These are phyloP conservation scores for Anastatus disparis DNA, from an alignment of 1,140 invertebrate genomes.

Conservation along the genomic window DNA sequence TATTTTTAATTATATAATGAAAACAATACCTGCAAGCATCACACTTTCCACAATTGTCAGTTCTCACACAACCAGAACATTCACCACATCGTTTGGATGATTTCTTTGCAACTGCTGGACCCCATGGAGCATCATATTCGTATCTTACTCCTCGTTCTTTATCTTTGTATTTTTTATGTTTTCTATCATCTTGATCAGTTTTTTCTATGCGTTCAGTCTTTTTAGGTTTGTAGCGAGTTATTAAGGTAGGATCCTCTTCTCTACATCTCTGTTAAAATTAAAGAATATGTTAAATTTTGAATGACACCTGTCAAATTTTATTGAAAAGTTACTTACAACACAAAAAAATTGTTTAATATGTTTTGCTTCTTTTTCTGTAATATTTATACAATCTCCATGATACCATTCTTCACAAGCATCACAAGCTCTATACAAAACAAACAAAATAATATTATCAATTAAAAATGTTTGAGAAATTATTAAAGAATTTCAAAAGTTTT, in stretches of 20 bases:
- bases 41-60: constrained; percentile 88
- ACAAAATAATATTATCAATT: constrained; percentile 34
- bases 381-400: constrained; percentile 96
- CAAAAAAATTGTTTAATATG: constrained; percentile 95
- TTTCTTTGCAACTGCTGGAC: constrained; percentile 54
- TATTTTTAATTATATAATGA: constrained; percentile 10
- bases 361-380: constrained; percentile 92
- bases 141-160: constrained; percentile 56
- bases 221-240: constrained; percentile 82
- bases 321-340: constrained; percentile 60
- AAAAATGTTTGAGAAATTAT: background rate
- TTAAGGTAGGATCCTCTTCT: constrained; percentile 83
- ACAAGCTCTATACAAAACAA: constrained; percentile 78
- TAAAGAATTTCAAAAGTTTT: too few species aligned
- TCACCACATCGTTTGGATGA: constrained; percentile 79
- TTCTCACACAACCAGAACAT: constrained; percentile 83
- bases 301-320: background rate
- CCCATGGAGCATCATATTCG: constrained; percentile 57
- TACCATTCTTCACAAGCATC: constrained; percentile 99
- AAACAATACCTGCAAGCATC: constrained; percentile 78
- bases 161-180: constrained; percentile 61
- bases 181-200: constrained; percentile 64
- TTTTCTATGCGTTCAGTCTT: constrained; percentile 65
- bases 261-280: constrained; percentile 71
- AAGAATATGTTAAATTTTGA: background rate